A percentile compares a stretch with the other conserved stretches of the same genome.
Evolutionary conservation across 92 coral and sea anemone species (phyloP).

Genomic region (Porites cylindrica): DNA sequence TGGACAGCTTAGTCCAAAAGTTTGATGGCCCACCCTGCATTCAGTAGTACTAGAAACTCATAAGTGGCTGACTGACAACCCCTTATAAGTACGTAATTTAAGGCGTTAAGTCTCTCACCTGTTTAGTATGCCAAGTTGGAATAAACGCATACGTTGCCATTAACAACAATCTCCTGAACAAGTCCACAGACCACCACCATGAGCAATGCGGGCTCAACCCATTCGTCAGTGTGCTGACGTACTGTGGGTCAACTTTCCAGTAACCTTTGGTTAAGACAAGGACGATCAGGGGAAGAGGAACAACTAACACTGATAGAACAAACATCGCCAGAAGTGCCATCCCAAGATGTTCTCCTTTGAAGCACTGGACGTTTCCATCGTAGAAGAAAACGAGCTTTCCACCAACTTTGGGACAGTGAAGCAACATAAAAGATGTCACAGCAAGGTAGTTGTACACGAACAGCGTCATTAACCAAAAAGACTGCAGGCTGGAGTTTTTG

Average conservation of each 20-base stretch:
- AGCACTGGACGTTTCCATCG: slow-evolving; percentile 87
- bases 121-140: slow-evolving; percentile 88
- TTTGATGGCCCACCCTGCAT: too few species aligned
- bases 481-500: slow-evolving; percentile 84
- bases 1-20: too few species aligned
- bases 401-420: slow-evolving; percentile 83
- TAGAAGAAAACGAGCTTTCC: slow-evolving; percentile 83
- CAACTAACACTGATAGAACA: slow-evolving; percentile 56
- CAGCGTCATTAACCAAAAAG: slow-evolving; percentile 91
- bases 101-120: slow-evolving; percentile 54
- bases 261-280: slow-evolving; percentile 73
- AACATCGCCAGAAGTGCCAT: slow-evolving; percentile 75
- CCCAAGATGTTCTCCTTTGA: slow-evolving; percentile 71
- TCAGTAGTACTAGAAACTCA: too few species aligned
- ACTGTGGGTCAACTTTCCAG: slow-evolving; percentile 96
- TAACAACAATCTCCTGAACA: slow-evolving; percentile 83
- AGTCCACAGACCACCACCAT: slow-evolving; percentile 99
- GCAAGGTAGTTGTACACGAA: slow-evolving; percentile 89
- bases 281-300: slow-evolving; percentile 82
- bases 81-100: not conserved
- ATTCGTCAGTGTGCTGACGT: slow-evolving; percentile 85
- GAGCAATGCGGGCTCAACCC: slow-evolving; percentile 77
- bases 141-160: slow-evolving; percentile 81
- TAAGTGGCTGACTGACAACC: too few species aligned
- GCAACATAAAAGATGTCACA: slow-evolving; percentile 78